phyloP scores from a whole-genome alignment of 2,888 invertebrate species.

The Aporophyla nigra region DNA sequence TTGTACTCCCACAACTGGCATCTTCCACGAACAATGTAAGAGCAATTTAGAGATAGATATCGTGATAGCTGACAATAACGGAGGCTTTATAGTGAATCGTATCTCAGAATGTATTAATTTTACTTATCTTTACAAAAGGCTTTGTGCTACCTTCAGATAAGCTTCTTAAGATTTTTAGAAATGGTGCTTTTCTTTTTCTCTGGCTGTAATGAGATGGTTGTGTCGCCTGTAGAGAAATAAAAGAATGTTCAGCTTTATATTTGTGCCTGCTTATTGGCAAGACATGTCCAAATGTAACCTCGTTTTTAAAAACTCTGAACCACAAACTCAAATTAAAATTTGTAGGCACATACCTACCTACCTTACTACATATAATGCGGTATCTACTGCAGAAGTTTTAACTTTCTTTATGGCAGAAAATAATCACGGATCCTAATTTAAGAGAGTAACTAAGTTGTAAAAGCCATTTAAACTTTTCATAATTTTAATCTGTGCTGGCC shows the following conservation, averaged over 20 bases:
- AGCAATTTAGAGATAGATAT: slow-evolving; percentile 52
- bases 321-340: neutral
- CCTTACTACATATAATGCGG: slow-evolving; percentile 14
- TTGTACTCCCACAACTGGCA: slow-evolving; percentile 55
- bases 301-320: slow-evolving; percentile 20
- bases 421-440: slow-evolving; percentile 70
- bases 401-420: slow-evolving; percentile 68
- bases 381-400: slow-evolving; percentile 58
- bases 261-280: slow-evolving; percentile 45
- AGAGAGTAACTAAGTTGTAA: slow-evolving; percentile 73
- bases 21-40: slow-evolving; percentile 58
- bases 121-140: slow-evolving; percentile 51
- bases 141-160: slow-evolving; percentile 40
- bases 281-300: slow-evolving; percentile 20
- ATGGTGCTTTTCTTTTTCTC: slow-evolving; percentile 9
- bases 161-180: slow-evolving; percentile 33
- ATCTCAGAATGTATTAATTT: slow-evolving; percentile 46
- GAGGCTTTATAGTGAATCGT: slow-evolving; percentile 38
- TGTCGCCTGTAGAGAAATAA: slow-evolving; percentile 30
- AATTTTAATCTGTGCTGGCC: slow-evolving; percentile 70
- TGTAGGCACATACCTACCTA: neutral
- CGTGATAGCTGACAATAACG: slow-evolving; percentile 44
- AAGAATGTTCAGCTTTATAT: slow-evolving; percentile 19
- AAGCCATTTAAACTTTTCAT: slow-evolving; percentile 78
- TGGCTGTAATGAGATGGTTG: slow-evolving; percentile 19